Evolutionary conservation across 2,888 invertebrate genomes (phyloP), one percentile per base, ranked within the genome.

Genomic region (Gandaritis pyraliata): DNA sequence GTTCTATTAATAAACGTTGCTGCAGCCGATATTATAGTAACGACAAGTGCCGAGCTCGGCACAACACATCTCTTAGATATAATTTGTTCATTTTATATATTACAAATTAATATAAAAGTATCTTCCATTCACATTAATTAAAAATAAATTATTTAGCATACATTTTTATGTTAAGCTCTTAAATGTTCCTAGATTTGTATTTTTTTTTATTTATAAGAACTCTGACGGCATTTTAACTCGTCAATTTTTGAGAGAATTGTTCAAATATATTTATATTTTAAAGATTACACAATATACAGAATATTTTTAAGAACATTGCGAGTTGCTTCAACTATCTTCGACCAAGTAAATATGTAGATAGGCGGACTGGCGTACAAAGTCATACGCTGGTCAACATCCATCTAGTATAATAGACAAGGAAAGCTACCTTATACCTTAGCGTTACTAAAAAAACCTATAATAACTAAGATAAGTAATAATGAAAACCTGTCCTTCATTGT

Each of bases 141-240:
- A 66, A 69, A 66, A 79, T 86, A 86, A 88, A 81, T 85, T 86
- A 86, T 88, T 87, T 87, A 87, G 85, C 77, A 68, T 86, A 85
- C 79, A 75, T 80, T 80, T 85, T 82, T 85, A 60, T 61, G 54
- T 84, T 90, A 90, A 90, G 90, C 74, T 87, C 77, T 86, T 72
- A 82, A n/a, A 90, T 89, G 90, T 91, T 91, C 90, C 90, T 91
- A 90, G 89, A 82, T 82, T 79, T 87, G 81, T 89, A 85, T 87
- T 87, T 86, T 81, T 86, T 81, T 80, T 73, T 74, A 72, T 78
- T 77, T 76, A 68, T 78, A 80, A 79, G 77, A 57, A 61, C 66
- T 62, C 6, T 13, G n/a, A 33, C 43, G 58, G 60, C 65, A 56
- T 66, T 68, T 55, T 51, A 66, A 10, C 65, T 52, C 47, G 57